phyloP scores from a whole-genome alignment of 1,140 invertebrate genomes.

The Leptinotarsa texana region DNA sequence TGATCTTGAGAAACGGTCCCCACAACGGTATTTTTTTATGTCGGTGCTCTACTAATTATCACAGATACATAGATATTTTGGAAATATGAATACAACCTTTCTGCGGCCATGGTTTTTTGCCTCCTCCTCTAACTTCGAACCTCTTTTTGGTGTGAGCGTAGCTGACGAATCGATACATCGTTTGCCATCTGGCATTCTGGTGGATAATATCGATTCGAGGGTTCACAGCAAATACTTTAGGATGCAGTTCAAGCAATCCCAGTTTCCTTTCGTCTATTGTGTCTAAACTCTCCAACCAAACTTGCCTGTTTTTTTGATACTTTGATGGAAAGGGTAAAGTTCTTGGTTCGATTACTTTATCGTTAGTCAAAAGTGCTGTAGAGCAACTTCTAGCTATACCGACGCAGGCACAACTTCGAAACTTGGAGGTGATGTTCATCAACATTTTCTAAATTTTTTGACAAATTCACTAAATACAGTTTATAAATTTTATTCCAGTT shows the following conservation, averaged over 20 bases:
- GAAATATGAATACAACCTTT: conserved; percentile 67
- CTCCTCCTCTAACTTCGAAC: conserved; percentile 85
- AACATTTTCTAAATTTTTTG: not conserved
- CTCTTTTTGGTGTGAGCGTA: conserved; percentile 74
- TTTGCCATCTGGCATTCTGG: conserved; percentile 89
- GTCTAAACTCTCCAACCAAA: conserved; percentile 91
- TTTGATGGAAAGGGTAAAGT: conserved; percentile 49
- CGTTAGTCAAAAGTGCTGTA: not conserved
- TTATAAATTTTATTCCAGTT: no score
- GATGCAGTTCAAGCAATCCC: conserved; percentile 86
- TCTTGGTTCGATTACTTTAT: conserved; percentile 23
- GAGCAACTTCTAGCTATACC: not conserved
- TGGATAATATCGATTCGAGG: conserved; percentile 90
- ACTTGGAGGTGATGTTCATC: not conserved
- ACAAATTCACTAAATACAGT: no score
- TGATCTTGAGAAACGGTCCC: no score
- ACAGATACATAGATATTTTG: not conserved
- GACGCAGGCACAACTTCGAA: not conserved
- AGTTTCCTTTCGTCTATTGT: conserved; percentile 78
- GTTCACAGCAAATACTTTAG: conserved; percentile 78
- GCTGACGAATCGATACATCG: conserved; percentile 76
- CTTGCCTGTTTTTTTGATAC: conserved; percentile 71
- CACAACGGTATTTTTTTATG: no score
- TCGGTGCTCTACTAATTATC: no score
- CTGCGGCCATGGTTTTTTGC: conserved; percentile 92